Conservation (phyloP, 2,113 vertebrate species). For the Notarius lentiginosus region DNA sequence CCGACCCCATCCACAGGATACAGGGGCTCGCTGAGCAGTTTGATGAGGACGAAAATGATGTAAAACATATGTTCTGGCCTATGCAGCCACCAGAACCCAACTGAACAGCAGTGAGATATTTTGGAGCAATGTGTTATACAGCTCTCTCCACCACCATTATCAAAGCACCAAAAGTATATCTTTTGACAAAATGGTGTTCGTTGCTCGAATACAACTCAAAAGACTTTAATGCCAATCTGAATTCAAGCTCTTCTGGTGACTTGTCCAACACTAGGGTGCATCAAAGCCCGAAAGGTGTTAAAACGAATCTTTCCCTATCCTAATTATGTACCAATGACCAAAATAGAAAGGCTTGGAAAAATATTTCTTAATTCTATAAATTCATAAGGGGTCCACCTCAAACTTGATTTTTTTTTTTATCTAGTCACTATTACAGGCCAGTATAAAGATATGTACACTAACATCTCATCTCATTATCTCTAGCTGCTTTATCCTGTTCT, state of each 20-base stretch:
- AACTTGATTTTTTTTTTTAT: too few species aligned
- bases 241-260: background rate
- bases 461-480: too few species aligned
- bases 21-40: background rate
- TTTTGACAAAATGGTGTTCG: background rate
- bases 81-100: background rate
- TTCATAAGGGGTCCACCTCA: too few species aligned
- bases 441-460: too few species aligned
- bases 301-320: too few species aligned
- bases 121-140: background rate
- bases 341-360: too few species aligned
- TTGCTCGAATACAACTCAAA: background rate
- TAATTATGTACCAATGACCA: too few species aligned
- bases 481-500: too few species aligned
- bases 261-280: too few species aligned
- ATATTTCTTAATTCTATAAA: too few species aligned
- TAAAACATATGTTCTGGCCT: background rate
- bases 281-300: too few species aligned
- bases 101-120: background rate
- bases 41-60: background rate
- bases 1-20: background rate
- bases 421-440: too few species aligned
- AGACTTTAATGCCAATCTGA: background rate
- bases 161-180: background rate
- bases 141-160: background rate